phyloP scores from a whole-genome alignment of 2,113 vertebrate genomes.

The Anarhynchus alexandrinus region DNA sequence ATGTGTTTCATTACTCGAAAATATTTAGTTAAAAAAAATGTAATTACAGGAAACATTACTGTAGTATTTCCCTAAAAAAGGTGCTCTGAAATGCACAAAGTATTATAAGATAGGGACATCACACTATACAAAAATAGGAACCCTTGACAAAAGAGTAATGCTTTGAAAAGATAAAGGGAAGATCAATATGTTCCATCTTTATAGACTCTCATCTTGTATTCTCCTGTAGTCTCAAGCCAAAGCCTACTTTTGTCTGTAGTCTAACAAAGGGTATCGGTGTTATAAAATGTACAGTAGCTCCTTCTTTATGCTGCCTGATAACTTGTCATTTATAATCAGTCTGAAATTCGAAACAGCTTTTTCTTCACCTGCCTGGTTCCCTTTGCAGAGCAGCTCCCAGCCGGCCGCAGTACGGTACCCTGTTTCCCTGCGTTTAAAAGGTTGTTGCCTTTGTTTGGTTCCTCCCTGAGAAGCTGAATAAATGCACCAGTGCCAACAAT shows the following conservation, averaged over 20 bases:
- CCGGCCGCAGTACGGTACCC: accelerated
- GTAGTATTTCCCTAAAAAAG: neutral
- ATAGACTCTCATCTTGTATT: slow-evolving; percentile 40
- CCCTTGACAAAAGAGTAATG: slow-evolving; percentile 19
- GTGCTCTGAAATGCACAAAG: neutral
- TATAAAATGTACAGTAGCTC: neutral
- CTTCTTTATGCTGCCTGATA: slow-evolving; percentile 15
- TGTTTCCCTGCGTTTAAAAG: neutral
- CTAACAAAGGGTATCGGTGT: slow-evolving; percentile 14
- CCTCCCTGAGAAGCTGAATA: neutral
- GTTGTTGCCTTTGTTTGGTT: neutral
- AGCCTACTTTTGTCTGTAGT: slow-evolving; percentile 51
- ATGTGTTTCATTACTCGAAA: neutral
- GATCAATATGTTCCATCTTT: slow-evolving; percentile 55
- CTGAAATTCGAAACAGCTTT: neutral
- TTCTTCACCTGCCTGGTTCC: neutral
- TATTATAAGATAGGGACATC: neutral
- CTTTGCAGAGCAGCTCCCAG: neutral
- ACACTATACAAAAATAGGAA: neutral
- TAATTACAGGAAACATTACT: neutral
- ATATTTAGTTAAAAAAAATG: neutral
- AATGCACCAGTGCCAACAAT: neutral
- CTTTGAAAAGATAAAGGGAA: slow-evolving; percentile 61
- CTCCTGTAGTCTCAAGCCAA: slow-evolving; percentile 44
- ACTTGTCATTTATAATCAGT: neutral